Percentiles rank a stretch among this genome's conserved stretches.
Conservation (phyloP, 2,888 invertebrate species). For the Tiliacea citrago region DNA sequence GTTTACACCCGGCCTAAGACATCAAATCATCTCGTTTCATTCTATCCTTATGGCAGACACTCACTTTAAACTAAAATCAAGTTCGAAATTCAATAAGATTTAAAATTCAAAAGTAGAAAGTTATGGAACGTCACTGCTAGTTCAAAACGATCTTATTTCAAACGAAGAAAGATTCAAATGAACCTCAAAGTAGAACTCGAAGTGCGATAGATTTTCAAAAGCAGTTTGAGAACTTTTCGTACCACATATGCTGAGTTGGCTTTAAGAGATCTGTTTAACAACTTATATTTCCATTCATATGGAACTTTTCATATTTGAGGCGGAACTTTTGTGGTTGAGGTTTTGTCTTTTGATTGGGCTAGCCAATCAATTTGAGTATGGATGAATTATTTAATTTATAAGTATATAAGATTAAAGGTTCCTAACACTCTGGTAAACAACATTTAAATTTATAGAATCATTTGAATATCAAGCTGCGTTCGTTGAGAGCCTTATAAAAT, state of each 20-base stretch:
- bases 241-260: slow-evolving; percentile 68
- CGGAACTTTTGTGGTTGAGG: slow-evolving; percentile 34
- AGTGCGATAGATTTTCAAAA: slow-evolving; percentile 68
- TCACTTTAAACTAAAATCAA: slow-evolving; percentile 29
- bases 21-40: neutral
- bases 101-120: slow-evolving; percentile 52
- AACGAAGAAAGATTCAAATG: slow-evolving; percentile 61
- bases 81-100: slow-evolving; percentile 51
- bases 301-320: slow-evolving; percentile 30
- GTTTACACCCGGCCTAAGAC: neutral
- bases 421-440: neutral
- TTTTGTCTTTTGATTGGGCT: slow-evolving; percentile 27
- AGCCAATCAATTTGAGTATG: slow-evolving; percentile 15
- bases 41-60: slow-evolving; percentile 11
- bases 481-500: neutral
- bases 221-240: slow-evolving; percentile 66
- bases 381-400: neutral
- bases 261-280: slow-evolving; percentile 60
- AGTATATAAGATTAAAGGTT: neutral
- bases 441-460: too few species aligned
- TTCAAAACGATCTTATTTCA: slow-evolving; percentile 63
- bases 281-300: slow-evolving; percentile 50
- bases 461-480: neutral
- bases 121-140: slow-evolving; percentile 55
- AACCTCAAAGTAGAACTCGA: slow-evolving; percentile 53